Evolutionary conservation across 2,888 invertebrate genomes (phyloP).

Genomic region (Helicoverpa assulta): DNA sequence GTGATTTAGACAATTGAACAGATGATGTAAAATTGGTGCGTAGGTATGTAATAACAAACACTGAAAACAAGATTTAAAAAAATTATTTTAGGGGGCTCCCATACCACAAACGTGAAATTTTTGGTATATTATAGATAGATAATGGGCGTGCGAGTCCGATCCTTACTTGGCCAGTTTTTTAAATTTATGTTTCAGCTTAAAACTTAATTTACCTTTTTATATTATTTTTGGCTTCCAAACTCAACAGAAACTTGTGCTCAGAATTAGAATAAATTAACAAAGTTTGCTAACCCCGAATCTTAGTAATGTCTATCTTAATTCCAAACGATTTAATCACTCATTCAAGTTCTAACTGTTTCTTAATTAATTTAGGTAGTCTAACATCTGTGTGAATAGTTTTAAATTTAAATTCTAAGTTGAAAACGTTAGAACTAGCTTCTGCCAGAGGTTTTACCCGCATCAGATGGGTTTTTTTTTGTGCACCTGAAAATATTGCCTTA

Average conservation of each 20-base stretch:
- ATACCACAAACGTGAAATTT: too few species aligned
- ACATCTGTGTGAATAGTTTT: conserved; percentile 51
- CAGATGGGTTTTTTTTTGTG: too few species aligned
- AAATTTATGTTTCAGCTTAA: background rate
- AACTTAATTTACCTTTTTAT: background rate
- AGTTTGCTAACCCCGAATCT: conserved; percentile 26
- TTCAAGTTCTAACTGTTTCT: conserved; percentile 51
- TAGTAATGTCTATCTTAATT: conserved; percentile 40
- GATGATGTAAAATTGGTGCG: too few species aligned
- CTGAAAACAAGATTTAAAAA: too few species aligned
- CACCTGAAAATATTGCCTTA: too few species aligned
- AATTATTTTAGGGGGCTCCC: too few species aligned
- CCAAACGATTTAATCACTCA: conserved; percentile 52
- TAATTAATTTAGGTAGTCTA: conserved; percentile 45
- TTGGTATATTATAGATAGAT: too few species aligned
- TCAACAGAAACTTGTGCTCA: conserved; percentile 8
- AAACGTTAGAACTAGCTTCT: background rate
- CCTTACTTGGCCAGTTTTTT: too few species aligned
- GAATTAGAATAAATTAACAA: conserved; percentile 34
- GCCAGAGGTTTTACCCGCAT: too few species aligned
- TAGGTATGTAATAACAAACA: too few species aligned
- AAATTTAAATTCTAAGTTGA: conserved; percentile 41
- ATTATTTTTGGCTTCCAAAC: background rate
- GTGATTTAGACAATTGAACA: too few species aligned
- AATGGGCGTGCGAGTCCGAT: too few species aligned